Percentiles rank a stretch among this genome's conserved stretches.
Evolutionary conservation across 2,113 vertebrate genomes (phyloP).

Genomic region (Sceloporus tristichus): DNA sequence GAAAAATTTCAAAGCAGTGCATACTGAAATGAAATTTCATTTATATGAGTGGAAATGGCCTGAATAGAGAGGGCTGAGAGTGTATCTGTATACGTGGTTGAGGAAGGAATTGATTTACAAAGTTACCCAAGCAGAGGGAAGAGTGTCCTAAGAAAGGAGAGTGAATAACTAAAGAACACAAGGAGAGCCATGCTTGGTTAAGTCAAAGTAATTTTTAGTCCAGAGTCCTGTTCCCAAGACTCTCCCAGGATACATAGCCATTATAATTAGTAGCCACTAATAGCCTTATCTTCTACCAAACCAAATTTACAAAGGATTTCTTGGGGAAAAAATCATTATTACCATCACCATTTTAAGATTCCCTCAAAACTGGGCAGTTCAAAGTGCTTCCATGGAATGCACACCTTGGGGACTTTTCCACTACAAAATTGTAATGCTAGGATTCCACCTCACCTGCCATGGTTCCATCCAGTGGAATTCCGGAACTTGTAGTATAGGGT

Average conservation of each 20-base stretch:
- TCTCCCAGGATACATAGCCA: not conserved
- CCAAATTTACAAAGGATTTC: too few species aligned
- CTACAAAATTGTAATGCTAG: too few species aligned
- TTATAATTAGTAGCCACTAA: not conserved
- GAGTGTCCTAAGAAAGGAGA: fast-evolving
- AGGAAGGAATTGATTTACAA: not conserved
- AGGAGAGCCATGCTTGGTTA: not conserved
- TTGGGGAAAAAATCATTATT: too few species aligned
- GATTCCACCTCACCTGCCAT: too few species aligned
- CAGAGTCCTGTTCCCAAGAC: not conserved
- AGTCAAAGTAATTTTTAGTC: not conserved
- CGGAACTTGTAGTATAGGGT: too few species aligned
- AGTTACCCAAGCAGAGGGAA: not conserved
- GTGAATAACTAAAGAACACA: not conserved
- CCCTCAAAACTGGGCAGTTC: not conserved
- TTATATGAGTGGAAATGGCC: not conserved
- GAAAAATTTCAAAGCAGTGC: too few species aligned
- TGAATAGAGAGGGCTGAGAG: not conserved
- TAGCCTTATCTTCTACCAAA: too few species aligned
- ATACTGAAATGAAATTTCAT: too few species aligned
- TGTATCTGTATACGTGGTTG: not conserved
- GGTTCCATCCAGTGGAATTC: too few species aligned
- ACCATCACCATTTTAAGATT: not conserved
- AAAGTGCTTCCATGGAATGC: not conserved
- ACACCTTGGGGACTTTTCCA: too few species aligned